Evolutionary conservation across 2,888 invertebrate species (phyloP).

Genomic region (Andrena trimmerana): DNA sequence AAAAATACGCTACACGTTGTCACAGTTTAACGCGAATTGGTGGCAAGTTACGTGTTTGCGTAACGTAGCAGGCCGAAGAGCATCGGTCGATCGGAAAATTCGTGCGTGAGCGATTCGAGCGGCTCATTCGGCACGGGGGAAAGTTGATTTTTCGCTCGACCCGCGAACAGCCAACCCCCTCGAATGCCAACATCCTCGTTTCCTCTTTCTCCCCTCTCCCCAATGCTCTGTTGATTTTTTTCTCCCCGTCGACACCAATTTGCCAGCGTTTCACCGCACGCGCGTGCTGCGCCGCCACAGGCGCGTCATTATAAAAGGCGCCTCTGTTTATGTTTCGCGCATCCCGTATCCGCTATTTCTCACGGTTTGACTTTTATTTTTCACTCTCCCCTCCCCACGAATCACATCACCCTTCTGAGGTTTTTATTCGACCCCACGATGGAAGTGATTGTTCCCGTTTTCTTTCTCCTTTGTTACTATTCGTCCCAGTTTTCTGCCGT

Average conservation of each 20-base stretch:
- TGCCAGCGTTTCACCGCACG: conserved; percentile 47
- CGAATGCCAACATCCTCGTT: conserved; percentile 15
- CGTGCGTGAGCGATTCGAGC: conserved; percentile 57
- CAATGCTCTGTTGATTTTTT: conserved; percentile 21
- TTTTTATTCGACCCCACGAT: background rate
- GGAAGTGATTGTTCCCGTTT: background rate
- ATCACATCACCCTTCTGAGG: conserved; percentile 9
- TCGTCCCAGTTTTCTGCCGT: background rate
- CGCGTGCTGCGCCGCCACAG: conserved; percentile 20
- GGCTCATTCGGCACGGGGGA: conserved; percentile 56
- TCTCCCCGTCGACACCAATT: conserved; percentile 46
- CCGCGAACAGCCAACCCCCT: conserved; percentile 27
- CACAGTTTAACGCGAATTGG: conserved; percentile 26
- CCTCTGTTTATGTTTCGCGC: conserved; percentile 55
- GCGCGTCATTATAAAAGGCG: conserved; percentile 59
- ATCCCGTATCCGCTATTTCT: conserved; percentile 51
- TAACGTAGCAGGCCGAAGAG: conserved; percentile 40
- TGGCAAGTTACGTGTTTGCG: conserved; percentile 52
- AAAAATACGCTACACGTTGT: conserved; percentile 26
- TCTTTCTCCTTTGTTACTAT: background rate
- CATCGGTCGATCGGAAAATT: conserved; percentile 49
- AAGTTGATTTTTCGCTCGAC: conserved; percentile 63
- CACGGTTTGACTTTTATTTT: conserved; percentile 51
- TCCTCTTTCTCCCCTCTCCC: conserved; percentile 3
- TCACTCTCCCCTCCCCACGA: conserved; percentile 24